Base-by-base conservation (phyloP, 2,113 vertebrate genomes). In the Carassius auratus region DNA sequence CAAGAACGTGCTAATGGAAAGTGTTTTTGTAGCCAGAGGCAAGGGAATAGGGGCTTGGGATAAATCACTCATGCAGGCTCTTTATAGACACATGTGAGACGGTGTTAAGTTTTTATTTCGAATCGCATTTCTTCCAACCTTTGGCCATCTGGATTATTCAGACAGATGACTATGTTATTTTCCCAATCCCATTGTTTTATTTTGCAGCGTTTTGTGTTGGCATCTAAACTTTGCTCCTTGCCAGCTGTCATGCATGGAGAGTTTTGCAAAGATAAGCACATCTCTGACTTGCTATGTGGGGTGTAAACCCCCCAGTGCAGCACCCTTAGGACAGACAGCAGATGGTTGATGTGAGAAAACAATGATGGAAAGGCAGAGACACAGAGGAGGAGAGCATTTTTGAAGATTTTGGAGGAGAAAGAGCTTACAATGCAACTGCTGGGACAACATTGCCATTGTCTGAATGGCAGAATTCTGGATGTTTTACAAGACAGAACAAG, bases 211-310 rank as follows among this genome's bases (percentile, higher is more conserved):
- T 76, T 86, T 62, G n/a, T 45, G n/a, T 74, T 66, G 83, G 42
- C 50, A 48, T 76, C 64, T 57, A 77, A 85, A 85, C 59, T 50
- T 84, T 76, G 9, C 62, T 73, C 68, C 75, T 87, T 68, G 66
- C 83, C 84, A 81, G 83, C 81, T 85, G 78, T 87, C 66, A 75
- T 75, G 68, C 26, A 33, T 9, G 4, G 42, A 73, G 62, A 59
- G 74, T 83, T 89, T 85, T 87, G 79, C 86, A 78, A 77, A 42
- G 73, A 83, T 77, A 79, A 85, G 83, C 88, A 89, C n/a, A 87
- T 83, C 62, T 50, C 71, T 14, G 59, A 26, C 55, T 62, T 8
- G 30, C 19, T 45, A 69, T 45, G 55, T 78, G 71, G 75, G 61
- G 23, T 64, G 45, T 78, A 23, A n/a, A 62, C 48, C 50, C 10